Base-by-base conservation (phyloP, 37 sponge, comb jelly and placozoan genomes). In the Diacarnus erythraeanus region DNA sequence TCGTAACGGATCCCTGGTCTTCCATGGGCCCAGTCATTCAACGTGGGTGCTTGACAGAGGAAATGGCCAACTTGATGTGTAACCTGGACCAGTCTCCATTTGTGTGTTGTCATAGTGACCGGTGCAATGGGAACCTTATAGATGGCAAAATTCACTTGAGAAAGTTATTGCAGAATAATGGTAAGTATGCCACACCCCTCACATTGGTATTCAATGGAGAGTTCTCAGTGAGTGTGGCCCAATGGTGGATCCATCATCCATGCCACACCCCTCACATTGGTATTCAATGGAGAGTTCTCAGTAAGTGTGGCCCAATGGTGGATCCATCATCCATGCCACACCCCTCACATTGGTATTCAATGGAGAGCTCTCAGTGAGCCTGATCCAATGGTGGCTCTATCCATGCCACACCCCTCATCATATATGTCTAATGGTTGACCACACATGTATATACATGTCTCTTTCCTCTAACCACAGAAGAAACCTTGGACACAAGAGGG, bases 31-130 rank as follows among this genome's bases (percentile, higher is more conserved):
- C n/a, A n/a, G n/a, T n/a, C 51, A 12, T 47, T 15, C 51, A 47
- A 12, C 51, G 51, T 15, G 51, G 51, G 6, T 47, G 51, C 51
- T 47, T 47, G 12, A 15, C 51, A 12, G 12, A 47, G 51, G 51
- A 47, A 12, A 12, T 15, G 51, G 6, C 51, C 12, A 47, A 6
- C 12, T 6, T 12, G 6, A 12, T 12, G 6, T 47, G 51, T 47
- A 30, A 33, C 36, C 26, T 0, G 15, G 77, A 63, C 64, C 64
- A 77, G 39, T 36, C 44, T 12, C 0, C 3, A 23, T 23, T 29
- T 38, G 23, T 39, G 29, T 44, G 65, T 39, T 64, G 78, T 30
- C 60, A 41, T 64, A 39, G 44, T 64, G 38, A 64, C 78, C 3
- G 63, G 17, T 74, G 75, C 30, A 74, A 74, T 64, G 67, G 67